Evolutionary conservation across 2,888 invertebrate genomes (phyloP).

Genomic region (Phaedon cochleariae): DNA sequence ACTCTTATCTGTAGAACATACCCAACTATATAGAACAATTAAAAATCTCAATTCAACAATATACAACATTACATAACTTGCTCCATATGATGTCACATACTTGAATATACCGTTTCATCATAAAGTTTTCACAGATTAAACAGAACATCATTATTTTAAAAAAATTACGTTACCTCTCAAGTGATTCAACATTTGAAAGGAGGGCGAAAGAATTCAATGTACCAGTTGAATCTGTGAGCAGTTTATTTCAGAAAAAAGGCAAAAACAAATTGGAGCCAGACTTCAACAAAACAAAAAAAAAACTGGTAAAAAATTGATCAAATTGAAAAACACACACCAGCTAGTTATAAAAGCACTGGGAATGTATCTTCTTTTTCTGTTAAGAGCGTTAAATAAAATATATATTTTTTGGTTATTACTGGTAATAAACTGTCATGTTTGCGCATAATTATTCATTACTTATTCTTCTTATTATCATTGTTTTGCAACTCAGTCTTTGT

Average conservation of each 20-base stretch:
- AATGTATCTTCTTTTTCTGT: slow-evolving; percentile 44
- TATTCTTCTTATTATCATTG: slow-evolving; percentile 26
- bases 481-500: slow-evolving; percentile 48
- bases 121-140: not conserved
- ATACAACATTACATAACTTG: slow-evolving; percentile 32
- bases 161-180: too few species aligned
- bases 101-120: not conserved
- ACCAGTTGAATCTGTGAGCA: too few species aligned
- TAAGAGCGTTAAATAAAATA: slow-evolving; percentile 18
- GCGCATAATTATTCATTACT: not conserved
- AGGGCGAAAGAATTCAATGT: too few species aligned
- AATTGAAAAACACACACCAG: slow-evolving; percentile 33
- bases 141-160: not conserved
- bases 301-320: not conserved
- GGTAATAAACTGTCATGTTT: slow-evolving; percentile 33
- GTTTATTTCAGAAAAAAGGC: too few species aligned
- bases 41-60: slow-evolving; percentile 35
- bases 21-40: slow-evolving; percentile 31
- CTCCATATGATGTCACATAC: not conserved
- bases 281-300: not conserved
- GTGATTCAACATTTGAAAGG: too few species aligned
- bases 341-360: slow-evolving; percentile 47
- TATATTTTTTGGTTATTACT: slow-evolving; percentile 42
- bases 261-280: too few species aligned
- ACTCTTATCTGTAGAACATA: slow-evolving; percentile 29